phyloP scores from a whole-genome alignment of 1,140 invertebrate species.

The Drosophila suzukii region DNA sequence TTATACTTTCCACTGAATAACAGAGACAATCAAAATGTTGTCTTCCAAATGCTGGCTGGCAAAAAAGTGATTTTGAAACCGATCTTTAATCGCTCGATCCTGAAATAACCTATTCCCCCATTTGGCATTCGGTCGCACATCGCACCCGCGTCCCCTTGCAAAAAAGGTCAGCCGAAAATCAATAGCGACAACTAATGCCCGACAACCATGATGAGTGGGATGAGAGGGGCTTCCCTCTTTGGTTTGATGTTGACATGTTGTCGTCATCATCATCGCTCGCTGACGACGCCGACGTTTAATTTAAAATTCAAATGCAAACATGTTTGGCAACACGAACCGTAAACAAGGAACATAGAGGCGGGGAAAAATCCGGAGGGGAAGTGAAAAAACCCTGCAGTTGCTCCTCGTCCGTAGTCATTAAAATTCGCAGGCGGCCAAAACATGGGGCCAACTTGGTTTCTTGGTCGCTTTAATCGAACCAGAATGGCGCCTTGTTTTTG shows the following conservation, averaged over 20 bases:
- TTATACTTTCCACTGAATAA: not conserved
- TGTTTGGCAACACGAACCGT: slow-evolving; percentile 57
- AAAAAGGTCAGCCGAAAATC: slow-evolving; percentile 72
- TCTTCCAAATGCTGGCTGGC: not conserved
- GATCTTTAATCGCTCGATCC: slow-evolving; percentile 31
- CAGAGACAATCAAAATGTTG: not conserved
- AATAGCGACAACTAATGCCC: slow-evolving; percentile 56
- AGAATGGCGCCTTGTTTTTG: not conserved
- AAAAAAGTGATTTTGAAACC: slow-evolving; percentile 24
- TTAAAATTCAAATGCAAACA: slow-evolving; percentile 80
- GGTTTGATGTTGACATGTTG: slow-evolving; percentile 63
- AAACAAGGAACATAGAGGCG: slow-evolving; percentile 1
- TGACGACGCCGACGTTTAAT: slow-evolving; percentile 65
- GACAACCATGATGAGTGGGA: not conserved
- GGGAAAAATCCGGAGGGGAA: not conserved
- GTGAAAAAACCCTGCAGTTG: slow-evolving; percentile 13
- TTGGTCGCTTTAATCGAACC: slow-evolving; percentile 51
- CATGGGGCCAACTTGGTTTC: slow-evolving; percentile 54
- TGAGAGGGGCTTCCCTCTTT: slow-evolving; percentile 20
- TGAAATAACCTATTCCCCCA: slow-evolving; percentile 26
- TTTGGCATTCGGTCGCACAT: slow-evolving; percentile 57
- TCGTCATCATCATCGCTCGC: slow-evolving; percentile 44
- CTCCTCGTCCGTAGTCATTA: slow-evolving; percentile 51
- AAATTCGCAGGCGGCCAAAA: slow-evolving; percentile 73
- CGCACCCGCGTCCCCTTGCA: slow-evolving; percentile 5